Base-by-base conservation (phyloP, 2,888 invertebrate species). In the Lasioglossum malachurum region DNA sequence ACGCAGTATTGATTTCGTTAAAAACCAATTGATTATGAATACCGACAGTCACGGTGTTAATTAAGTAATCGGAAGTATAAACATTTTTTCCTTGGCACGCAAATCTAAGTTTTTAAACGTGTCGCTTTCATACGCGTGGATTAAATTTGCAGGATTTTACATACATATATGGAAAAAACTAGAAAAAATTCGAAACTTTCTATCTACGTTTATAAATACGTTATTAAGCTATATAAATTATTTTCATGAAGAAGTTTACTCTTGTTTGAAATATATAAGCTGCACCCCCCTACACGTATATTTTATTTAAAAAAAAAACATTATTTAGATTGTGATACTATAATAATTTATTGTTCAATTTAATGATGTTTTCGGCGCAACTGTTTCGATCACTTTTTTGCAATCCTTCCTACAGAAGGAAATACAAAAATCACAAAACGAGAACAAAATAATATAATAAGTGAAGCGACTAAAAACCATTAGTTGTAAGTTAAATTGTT, bases 1-100 rank as follows among this genome's bases (percentile, higher is more conserved):
- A 35, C 19, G 67, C 7, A 35, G 19, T 67, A 67, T 19, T 67
- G 19, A 31, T 35, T 35, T 67, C 7, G 35, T 67, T 19, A 19
- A 67, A 35, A 67, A 67, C 7, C 5, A 38, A 3, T 12, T 71
- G n/a, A 27, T 14, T 7, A 23, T n/a, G 14, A n/a, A 41, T n/a
- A 71, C n/a, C 14, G 41, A 12, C 41, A n/a, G 14, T n/a, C 71
- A 0, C 41, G 12, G n/a, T 41, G 14, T 85, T 74, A 72, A 81
- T 72, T 86, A 81, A 85, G 69, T 38, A 64, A 19, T 74, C 67
- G 57, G 38, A 57, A 49, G 57, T 77, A 60, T 71, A 86, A 46
- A 31, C 7, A 16, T 57, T 57, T 14, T n/a, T 31, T 74, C 31
- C 57, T 85, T 87, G 86, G 86, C 87, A 87, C 82, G 78, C 82